Percentiles rank a stretch among this genome's conserved stretches.
phyloP scores from a whole-genome alignment of 1,140 invertebrate species.

The Drosophila chauvacae region DNA sequence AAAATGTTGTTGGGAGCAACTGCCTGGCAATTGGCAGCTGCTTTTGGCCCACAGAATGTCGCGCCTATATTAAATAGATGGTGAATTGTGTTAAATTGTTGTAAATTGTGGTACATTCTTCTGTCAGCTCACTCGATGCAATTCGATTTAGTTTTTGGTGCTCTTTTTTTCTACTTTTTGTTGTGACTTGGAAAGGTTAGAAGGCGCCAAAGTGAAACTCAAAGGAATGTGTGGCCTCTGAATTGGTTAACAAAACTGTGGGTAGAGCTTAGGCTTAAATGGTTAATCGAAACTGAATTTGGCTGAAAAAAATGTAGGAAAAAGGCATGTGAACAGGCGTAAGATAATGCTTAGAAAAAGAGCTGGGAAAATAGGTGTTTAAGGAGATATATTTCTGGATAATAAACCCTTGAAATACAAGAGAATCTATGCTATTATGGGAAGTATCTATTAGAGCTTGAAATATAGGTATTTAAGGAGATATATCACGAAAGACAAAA shows the following conservation, averaged over 20 bases:
- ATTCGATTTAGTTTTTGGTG: slow-evolving; percentile 41
- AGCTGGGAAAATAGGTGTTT: not conserved
- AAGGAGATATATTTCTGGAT: not conserved
- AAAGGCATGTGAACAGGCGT: slow-evolving; percentile 1
- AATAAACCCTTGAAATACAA: not conserved
- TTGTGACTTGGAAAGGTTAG: slow-evolving; percentile 47
- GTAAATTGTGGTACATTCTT: slow-evolving; percentile 34
- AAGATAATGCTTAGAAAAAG: not conserved
- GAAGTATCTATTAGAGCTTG: not conserved
- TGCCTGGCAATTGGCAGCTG: slow-evolving; percentile 45
- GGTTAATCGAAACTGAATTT: slow-evolving; percentile 29
- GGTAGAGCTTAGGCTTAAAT: slow-evolving; percentile 20
- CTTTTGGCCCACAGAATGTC: slow-evolving; percentile 60
- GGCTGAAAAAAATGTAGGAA: not conserved
- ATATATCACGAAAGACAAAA: too few relatives aligned
- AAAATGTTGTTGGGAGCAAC: slow-evolving; percentile 26
- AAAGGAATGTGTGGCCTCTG: slow-evolving; percentile 20
- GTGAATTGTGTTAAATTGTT: slow-evolving; percentile 46
- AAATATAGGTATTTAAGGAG: too few relatives aligned
- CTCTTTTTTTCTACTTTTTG: not conserved
- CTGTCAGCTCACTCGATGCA: slow-evolving; percentile 38
- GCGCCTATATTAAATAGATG: slow-evolving; percentile 64
- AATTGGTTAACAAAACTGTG: slow-evolving; percentile 14
- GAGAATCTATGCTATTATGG: not conserved
- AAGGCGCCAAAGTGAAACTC: slow-evolving; percentile 52